Evolutionary conservation across 2,797 vertebrate species (phyloP).

Genomic region (Cygnus olor): DNA sequence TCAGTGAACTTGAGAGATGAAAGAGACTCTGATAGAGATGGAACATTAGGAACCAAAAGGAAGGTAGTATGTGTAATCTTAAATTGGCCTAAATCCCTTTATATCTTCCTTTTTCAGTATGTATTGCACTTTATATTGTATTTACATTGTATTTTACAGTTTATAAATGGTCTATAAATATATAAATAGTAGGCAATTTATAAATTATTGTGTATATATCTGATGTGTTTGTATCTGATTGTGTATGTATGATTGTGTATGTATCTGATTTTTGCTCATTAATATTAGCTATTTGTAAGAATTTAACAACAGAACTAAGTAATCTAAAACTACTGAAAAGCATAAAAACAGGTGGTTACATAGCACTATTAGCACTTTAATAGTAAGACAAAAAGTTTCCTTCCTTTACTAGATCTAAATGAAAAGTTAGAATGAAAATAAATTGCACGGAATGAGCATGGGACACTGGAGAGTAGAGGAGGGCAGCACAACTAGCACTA

Average conservation of each 20-base stretch:
- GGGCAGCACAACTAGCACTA: not conserved
- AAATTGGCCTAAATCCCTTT: not conserved
- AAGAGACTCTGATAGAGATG: not conserved
- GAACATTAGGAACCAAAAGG: not conserved
- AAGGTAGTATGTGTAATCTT: not conserved
- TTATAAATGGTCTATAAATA: not conserved
- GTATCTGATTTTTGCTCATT: not conserved
- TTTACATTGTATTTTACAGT: not conserved
- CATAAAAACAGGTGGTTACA: not conserved
- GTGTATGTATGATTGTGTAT: no score
- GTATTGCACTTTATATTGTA: not conserved
- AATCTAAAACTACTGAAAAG: not conserved
- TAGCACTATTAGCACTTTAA: not conserved
- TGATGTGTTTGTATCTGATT: not conserved
- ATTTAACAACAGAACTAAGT: not conserved
- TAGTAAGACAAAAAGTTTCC: not conserved
- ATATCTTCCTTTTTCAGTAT: not conserved
- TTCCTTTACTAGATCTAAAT: not conserved
- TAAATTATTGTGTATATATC: not conserved
- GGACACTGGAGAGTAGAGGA: not conserved
- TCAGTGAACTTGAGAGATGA: not conserved
- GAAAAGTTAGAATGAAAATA: not conserved
- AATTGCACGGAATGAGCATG: not conserved
- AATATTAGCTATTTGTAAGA: not conserved
- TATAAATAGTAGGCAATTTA: not conserved